Evolutionary conservation across 2,888 invertebrate species (phyloP).

Genomic region (Andrena bicolor): DNA sequence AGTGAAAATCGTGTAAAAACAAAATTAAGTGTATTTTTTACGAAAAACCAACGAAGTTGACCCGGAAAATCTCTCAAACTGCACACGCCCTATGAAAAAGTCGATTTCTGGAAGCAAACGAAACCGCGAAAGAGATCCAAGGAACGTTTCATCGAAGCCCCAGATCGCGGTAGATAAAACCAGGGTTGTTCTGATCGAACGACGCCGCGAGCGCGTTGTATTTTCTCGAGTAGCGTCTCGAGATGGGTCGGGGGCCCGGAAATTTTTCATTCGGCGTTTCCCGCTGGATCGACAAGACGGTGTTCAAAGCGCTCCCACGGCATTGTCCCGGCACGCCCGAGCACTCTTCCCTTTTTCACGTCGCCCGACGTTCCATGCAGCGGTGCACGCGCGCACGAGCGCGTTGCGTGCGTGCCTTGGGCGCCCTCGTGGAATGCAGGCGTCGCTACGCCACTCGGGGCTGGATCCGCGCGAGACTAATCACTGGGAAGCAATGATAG

Average conservation of each 20-base stretch:
- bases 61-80: background rate
- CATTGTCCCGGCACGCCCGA: conserved; percentile 74
- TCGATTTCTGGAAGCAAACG: background rate
- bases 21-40: background rate
- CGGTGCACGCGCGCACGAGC: background rate
- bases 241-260: conserved; percentile 33
- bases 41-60: background rate
- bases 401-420: conserved; percentile 7
- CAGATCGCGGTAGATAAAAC: conserved; percentile 21
- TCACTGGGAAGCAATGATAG: conserved; percentile 40
- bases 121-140: background rate
- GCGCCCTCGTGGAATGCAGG: conserved; percentile 38
- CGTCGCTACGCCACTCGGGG: conserved; percentile 22
- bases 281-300: conserved; percentile 64
- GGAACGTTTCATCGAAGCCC: background rate
- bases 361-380: conserved; percentile 5
- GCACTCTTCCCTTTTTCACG: conserved; percentile 53
- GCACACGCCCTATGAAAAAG: too few species aligned
- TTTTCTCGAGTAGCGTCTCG: conserved; percentile 61
- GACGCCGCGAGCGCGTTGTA: conserved; percentile 32
- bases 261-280: conserved; percentile 54
- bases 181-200: background rate
- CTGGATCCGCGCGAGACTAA: conserved; percentile 41
- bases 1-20: background rate
- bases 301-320: conserved; percentile 64